Conservation (phyloP, 2,888 invertebrate genomes). For the Ophioninae sp. region DNA sequence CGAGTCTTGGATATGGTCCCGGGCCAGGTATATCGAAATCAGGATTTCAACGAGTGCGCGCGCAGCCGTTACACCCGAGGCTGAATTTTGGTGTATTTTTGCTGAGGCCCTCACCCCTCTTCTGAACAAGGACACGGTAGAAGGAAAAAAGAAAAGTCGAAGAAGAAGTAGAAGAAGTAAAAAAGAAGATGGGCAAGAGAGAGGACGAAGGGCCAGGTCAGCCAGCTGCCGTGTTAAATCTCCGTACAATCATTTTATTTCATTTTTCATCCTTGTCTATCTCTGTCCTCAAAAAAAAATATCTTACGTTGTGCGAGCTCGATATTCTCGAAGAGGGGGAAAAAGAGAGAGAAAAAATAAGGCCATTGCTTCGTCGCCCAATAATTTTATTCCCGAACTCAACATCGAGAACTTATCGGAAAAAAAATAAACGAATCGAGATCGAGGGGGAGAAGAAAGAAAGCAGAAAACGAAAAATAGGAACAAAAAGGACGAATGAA, state of each 20-base stretch:
- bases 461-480: background rate
- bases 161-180: background rate
- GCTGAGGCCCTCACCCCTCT: constrained; percentile 14
- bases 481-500: background rate
- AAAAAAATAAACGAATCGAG: background rate
- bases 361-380: constrained; percentile 9
- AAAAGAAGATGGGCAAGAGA: constrained; percentile 26
- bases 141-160: background rate
- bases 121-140: constrained; percentile 1
- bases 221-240: constrained; percentile 64
- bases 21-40: constrained; percentile 52
- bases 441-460: background rate
- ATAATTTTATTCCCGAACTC: constrained; percentile 26
- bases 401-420: constrained; percentile 1
- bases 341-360: background rate
- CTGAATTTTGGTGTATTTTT: constrained; percentile 25
- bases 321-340: constrained; percentile 15
- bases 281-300: constrained; percentile 12
- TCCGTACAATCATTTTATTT: constrained; percentile 56
- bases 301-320: constrained; percentile 28
- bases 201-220: constrained; percentile 53
- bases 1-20: constrained; percentile 17
- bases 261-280: constrained; percentile 12
- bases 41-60: constrained; percentile 51
- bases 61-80: constrained; percentile 41